A percentile compares a stretch with the other conserved stretches of the same genome.
These are phyloP conservation scores for Zapus hudsonius DNA, from an alignment of 2,113 vertebrate genomes.

Conservation along the genomic window DNA sequence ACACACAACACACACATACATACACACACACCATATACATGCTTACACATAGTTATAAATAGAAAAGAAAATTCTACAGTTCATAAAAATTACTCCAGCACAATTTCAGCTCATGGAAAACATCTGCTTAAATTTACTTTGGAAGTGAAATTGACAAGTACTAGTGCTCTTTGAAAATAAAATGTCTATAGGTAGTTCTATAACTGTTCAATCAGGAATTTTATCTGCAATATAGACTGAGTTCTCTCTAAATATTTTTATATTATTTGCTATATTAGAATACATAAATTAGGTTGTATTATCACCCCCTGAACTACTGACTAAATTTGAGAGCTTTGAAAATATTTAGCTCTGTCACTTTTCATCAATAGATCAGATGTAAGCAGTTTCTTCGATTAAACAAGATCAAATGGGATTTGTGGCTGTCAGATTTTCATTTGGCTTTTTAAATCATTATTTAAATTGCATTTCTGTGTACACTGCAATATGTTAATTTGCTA, in stretches of 20 bases:
- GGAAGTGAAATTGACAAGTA: neutral
- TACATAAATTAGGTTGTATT: constrained; percentile 12
- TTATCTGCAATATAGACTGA: neutral
- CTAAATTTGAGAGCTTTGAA: constrained; percentile 14
- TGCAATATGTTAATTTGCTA: constrained; percentile 28
- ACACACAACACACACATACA: too few relatives aligned
- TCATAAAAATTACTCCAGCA: neutral
- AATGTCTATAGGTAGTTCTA: neutral
- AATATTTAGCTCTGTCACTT: constrained; percentile 44
- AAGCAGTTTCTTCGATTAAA: constrained; percentile 59
- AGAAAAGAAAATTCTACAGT: neutral
- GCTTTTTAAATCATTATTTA: constrained; percentile 39
- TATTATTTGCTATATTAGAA: constrained; percentile 39
- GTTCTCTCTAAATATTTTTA: constrained; percentile 37
- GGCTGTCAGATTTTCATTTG: constrained; percentile 29
- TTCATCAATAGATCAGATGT: constrained; percentile 44
- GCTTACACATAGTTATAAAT: too few relatives aligned
- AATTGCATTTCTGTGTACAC: neutral
- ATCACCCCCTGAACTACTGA: neutral
- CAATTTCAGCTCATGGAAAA: neutral
- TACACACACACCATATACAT: too few relatives aligned
- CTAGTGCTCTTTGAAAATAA: constrained; percentile 38
- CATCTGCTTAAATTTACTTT: constrained; percentile 25
- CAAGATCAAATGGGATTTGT: constrained; percentile 21
- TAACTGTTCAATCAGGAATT: neutral